Percentiles rank a stretch among this genome's conserved stretches.
phyloP scores from a whole-genome alignment of 2,797 vertebrate species.

The Poeciliopsis paucimaculata region DNA sequence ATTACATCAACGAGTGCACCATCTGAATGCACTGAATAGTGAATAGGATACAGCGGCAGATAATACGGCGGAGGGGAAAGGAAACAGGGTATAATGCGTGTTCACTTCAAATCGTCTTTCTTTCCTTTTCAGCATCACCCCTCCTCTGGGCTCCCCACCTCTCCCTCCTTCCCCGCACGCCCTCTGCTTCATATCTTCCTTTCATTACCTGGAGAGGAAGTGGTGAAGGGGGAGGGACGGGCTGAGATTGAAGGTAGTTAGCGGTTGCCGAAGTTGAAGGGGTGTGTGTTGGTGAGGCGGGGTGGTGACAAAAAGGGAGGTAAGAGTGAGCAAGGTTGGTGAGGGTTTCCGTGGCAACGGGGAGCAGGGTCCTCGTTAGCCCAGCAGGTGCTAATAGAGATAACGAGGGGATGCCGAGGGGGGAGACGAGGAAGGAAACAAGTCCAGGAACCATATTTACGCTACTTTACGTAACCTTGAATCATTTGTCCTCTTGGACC shows the following conservation, averaged over 20 bases:
- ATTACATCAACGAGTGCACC: conserved; percentile 47
- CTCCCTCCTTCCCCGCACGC: neutral
- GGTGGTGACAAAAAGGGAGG: conserved; percentile 19
- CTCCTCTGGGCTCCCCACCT: neutral
- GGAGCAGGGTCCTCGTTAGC: conserved; percentile 79
- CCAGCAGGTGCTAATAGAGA: conserved; percentile 86
- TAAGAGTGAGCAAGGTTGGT: conserved; percentile 70
- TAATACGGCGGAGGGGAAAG: conserved; percentile 55
- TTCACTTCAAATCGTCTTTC: conserved; percentile 65
- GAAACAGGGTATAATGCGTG: conserved; percentile 61
- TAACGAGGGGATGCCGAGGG: conserved; percentile 72
- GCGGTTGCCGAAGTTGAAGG: conserved; percentile 61
- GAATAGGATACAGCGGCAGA: conserved; percentile 48
- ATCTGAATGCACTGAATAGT: conserved; percentile 56
- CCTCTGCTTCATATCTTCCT: conserved; percentile 63
- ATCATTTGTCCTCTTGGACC: conserved; percentile 60
- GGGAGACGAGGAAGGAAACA: conserved; percentile 1
- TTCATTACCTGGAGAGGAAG: conserved; percentile 76
- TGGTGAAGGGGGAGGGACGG: conserved; percentile 21
- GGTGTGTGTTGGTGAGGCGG: conserved; percentile 14
- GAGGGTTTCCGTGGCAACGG: conserved; percentile 78
- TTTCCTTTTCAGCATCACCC: conserved; percentile 47
- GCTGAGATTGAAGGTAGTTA: conserved; percentile 68
- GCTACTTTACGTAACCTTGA: conserved; percentile 62
- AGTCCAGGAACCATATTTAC: conserved; percentile 66